A percentile compares a stretch with the other conserved stretches of the same genome.
These are phyloP conservation scores for Palythoa grandis DNA, from an alignment of 92 coral and sea anemone species.

Conservation along the genomic window DNA sequence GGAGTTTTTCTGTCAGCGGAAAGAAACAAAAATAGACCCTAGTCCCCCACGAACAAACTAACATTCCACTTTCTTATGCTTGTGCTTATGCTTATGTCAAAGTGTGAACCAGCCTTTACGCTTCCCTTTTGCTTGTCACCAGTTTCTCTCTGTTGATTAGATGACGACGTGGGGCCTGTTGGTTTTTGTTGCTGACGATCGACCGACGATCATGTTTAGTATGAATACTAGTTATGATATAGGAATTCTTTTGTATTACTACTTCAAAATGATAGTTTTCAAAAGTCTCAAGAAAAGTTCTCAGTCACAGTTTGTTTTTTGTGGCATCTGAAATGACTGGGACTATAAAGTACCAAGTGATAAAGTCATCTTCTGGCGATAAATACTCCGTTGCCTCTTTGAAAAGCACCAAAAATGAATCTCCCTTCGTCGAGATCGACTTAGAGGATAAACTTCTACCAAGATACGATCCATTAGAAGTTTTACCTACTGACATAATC, in stretches of 20 bases:
- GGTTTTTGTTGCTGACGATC: background rate
- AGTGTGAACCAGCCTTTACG: no score
- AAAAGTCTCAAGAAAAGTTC: background rate
- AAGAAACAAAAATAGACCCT: no score
- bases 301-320: no score
- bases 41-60: no score
- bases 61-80: no score
- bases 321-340: no score
- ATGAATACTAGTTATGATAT: background rate
- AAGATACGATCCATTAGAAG: conserved; percentile 48
- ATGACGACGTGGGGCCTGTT: background rate
- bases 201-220: background rate
- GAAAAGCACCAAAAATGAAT: background rate
- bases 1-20: no score
- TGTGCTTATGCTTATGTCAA: no score
- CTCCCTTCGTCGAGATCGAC: background rate
- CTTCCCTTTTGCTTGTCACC: background rate
- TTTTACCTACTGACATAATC: conserved; percentile 62
- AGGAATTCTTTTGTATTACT: background rate
- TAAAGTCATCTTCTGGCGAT: background rate
- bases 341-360: background rate
- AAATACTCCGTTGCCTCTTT: background rate
- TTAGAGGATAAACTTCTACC: background rate
- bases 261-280: background rate
- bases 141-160: conserved; percentile 7